Conservation (phyloP, 2,888 invertebrate species). For the Hylaea fasciaria region DNA sequence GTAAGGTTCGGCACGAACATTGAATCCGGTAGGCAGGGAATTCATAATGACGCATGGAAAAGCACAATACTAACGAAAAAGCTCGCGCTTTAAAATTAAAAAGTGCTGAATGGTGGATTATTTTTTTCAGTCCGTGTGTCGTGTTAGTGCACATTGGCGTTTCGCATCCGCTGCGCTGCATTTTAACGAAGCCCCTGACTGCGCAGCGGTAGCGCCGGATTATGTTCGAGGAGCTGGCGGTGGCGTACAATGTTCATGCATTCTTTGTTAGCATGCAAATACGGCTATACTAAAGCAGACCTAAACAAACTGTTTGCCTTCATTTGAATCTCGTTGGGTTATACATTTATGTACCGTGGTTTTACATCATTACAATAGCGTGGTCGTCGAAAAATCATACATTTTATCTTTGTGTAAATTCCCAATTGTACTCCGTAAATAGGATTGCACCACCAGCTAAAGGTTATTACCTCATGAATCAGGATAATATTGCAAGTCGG, state of each 20-base stretch:
- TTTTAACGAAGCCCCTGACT: slow-evolving; percentile 66
- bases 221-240: slow-evolving; percentile 35
- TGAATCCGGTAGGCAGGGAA: slow-evolving; percentile 31
- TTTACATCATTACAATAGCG: background rate
- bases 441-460: no score
- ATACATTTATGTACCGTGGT: background rate
- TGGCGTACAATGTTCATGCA: slow-evolving; percentile 21
- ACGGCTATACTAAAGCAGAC: background rate
- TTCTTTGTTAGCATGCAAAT: slow-evolving; percentile 19
- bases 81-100: slow-evolving; percentile 63
- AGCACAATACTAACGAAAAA: slow-evolving; percentile 55
- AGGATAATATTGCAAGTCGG: no score
- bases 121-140: slow-evolving; percentile 58
- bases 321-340: slow-evolving; percentile 5
- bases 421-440: no score
- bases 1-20: slow-evolving; percentile 39
- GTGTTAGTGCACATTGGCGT: slow-evolving; percentile 66
- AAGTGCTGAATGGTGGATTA: slow-evolving; percentile 60
- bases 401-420: no score
- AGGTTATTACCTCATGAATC: no score
- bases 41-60: slow-evolving; percentile 56
- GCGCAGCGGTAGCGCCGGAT: slow-evolving; percentile 36
- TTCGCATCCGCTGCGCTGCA: slow-evolving; percentile 71
- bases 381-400: no score
- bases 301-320: slow-evolving; percentile 3